Conservation (phyloP, 2,113 vertebrate genomes). For the Rhinoptilus africanus region DNA sequence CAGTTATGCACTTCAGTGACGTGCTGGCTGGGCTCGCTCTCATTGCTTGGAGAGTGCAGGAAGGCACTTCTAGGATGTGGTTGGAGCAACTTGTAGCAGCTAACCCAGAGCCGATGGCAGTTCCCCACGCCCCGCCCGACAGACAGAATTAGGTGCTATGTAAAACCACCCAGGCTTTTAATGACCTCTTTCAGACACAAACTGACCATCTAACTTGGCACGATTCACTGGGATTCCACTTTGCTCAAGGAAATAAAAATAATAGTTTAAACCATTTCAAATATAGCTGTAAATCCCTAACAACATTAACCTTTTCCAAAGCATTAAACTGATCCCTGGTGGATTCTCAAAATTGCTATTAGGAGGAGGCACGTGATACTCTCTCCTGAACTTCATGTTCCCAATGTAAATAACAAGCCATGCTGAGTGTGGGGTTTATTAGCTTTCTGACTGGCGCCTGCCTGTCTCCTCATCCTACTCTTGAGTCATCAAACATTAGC, state of each 20-base stretch:
- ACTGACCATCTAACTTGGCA: slow-evolving; percentile 11
- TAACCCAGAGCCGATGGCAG: neutral
- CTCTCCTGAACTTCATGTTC: neutral
- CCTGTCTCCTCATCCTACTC: neutral
- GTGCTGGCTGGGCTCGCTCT: neutral
- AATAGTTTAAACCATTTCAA: slow-evolving; percentile 36
- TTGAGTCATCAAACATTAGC: neutral
- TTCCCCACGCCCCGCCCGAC: neutral
- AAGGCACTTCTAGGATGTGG: neutral
- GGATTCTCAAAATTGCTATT: slow-evolving; percentile 6
- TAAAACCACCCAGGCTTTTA: slow-evolving; percentile 11
- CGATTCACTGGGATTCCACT: neutral
- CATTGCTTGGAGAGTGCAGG: neutral
- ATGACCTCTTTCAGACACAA: neutral
- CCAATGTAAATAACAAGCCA: neutral
- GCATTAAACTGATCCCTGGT: slow-evolving; percentile 12
- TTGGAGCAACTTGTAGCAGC: neutral
- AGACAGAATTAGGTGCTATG: neutral
- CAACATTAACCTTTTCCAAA: slow-evolving; percentile 53
- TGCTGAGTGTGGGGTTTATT: neutral
- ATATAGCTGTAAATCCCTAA: slow-evolving; percentile 36
- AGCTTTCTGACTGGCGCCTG: neutral
- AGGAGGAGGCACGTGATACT: neutral
- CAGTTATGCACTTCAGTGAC: accelerated
- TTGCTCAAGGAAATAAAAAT: slow-evolving; percentile 48